A percentile compares a stretch with the other conserved stretches of the same genome.
Conservation (phyloP, 35 echinoderm and acorn worm genomes). For the Diadema setosum region DNA sequence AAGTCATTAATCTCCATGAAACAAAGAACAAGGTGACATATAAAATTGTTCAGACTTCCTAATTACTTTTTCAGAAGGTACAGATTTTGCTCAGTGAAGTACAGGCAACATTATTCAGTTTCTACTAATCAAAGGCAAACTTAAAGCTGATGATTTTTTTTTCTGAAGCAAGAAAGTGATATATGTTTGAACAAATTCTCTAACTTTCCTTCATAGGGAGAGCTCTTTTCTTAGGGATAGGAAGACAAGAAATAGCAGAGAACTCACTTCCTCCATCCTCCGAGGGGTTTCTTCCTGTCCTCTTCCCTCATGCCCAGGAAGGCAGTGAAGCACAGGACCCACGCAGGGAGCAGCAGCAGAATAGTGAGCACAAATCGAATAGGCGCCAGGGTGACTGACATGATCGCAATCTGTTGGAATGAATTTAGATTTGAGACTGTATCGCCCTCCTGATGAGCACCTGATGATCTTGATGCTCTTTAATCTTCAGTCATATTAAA, state of each 20-base stretch:
- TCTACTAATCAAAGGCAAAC: too few species aligned
- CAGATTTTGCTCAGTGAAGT: too few species aligned
- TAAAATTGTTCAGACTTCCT: too few species aligned
- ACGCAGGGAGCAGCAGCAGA: constrained; percentile 1
- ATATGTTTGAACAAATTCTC: too few species aligned
- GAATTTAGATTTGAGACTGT: neutral
- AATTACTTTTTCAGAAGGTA: too few species aligned
- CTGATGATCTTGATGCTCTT: neutral
- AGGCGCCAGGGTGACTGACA: constrained; percentile 52
- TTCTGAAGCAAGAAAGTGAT: too few species aligned
- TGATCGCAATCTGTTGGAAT: constrained; percentile 18
- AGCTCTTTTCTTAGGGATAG: too few species aligned
- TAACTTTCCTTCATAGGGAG: too few species aligned
- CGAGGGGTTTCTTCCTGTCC: neutral
- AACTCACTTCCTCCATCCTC: constrained; percentile 56
- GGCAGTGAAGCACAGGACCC: neutral
- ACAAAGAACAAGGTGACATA: too few species aligned
- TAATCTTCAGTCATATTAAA: neutral
- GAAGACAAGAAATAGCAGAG: neutral
- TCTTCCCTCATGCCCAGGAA: neutral
- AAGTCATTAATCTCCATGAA: too few species aligned
- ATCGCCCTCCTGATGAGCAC: neutral
- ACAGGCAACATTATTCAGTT: too few species aligned
- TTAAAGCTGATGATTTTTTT: too few species aligned
- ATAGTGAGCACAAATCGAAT: neutral